phyloP scores from a whole-genome alignment of 2,797 vertebrate genomes.

The Simalia tracyae region DNA sequence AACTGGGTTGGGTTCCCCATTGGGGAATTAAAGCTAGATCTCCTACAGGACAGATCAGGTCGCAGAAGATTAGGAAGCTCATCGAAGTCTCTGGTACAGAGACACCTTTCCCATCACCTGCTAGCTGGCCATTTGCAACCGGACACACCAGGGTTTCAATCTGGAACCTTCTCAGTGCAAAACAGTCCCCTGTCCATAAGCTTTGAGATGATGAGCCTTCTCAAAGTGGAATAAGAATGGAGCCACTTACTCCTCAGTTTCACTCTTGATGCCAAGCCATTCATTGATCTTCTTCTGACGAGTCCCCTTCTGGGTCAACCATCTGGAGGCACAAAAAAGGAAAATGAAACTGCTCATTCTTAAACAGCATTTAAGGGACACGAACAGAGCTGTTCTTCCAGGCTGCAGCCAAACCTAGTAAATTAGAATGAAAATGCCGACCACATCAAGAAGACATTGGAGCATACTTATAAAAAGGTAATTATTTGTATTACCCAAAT shows the following conservation, averaged over 20 bases:
- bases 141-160: not conserved
- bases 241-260: constrained; percentile 87
- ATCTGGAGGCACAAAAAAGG: constrained; percentile 68
- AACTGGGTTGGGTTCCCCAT: not conserved
- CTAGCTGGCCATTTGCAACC: not conserved
- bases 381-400: not conserved
- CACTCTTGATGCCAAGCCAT: constrained; percentile 85
- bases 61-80: not conserved
- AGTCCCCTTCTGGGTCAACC: constrained; percentile 89
- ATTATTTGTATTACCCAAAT: not conserved
- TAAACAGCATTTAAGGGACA: not conserved
- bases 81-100: not conserved
- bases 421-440: not conserved
- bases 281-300: constrained; percentile 88
- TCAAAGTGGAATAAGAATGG: rapidly evolving
- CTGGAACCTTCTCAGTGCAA: not conserved
- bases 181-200: not conserved
- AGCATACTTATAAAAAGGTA: not conserved
- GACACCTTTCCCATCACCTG: not conserved
- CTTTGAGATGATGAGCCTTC: not conserved
- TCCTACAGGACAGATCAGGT: not conserved
- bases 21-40: not conserved
- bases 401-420: not conserved
- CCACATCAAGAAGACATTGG: not conserved
- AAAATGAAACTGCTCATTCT: too few species aligned